These are phyloP conservation scores for Tachystola acroxantha DNA, from an alignment of 2,888 invertebrate genomes.

Conservation along the genomic window DNA sequence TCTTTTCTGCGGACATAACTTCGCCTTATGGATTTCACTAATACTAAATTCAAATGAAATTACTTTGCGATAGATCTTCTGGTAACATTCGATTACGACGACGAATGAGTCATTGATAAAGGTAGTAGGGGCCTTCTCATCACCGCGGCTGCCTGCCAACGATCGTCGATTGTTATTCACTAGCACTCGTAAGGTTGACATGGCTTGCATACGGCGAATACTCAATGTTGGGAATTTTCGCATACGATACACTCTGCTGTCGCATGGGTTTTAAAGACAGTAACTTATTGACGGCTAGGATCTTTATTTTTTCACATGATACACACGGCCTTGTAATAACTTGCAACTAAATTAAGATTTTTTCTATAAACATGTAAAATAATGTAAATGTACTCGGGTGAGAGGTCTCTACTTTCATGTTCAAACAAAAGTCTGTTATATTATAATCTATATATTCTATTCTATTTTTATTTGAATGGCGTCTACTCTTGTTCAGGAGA, in stretches of 20 bases:
- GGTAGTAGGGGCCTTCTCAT: conserved; percentile 36
- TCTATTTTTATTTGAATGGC: no score
- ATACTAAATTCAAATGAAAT: no score
- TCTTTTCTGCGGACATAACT: no score
- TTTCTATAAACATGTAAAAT: no score
- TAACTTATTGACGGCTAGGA: conserved; percentile 12
- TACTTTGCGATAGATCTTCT: no score
- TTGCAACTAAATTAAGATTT: background rate
- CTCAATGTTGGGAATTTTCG: conserved; percentile 69
- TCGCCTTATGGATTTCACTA: no score
- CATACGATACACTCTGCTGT: conserved; percentile 38
- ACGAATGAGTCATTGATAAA: conserved; percentile 11
- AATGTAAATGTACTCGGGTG: no score
- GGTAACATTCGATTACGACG: no score
- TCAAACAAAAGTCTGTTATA: no score
- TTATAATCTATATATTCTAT: no score
- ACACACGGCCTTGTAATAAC: conserved; percentile 1
- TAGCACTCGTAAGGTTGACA: conserved; percentile 49
- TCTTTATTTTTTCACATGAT: conserved; percentile 6
- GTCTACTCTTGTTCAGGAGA: no score
- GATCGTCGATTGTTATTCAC: conserved; percentile 65
- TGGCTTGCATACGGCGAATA: conserved; percentile 59
- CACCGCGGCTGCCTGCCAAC: conserved; percentile 54
- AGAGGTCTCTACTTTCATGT: no score
- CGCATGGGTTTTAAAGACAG: conserved; percentile 18